Evolutionary conservation across 2,797 vertebrate species (phyloP), one percentile per base, ranked within the genome.

Genomic region (Schizopygopsis malacanthus): DNA sequence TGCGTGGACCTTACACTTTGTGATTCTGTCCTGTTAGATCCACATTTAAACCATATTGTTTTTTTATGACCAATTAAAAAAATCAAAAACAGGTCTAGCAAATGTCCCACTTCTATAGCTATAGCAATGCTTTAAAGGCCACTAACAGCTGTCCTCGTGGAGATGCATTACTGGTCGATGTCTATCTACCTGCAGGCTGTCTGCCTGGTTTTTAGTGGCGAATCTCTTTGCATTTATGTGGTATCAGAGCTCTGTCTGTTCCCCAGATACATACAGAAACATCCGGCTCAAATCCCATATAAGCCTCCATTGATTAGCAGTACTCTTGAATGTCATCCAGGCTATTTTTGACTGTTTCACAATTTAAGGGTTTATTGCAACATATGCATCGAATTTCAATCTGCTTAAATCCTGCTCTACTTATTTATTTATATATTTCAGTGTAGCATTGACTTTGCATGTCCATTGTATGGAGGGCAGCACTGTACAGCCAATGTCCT

Each of bases 171-270:
- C n/a, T n/a, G 63, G 20, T 83, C 50, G 75, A 80, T 87, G 47
- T 85, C 71, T 71, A 37, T 85, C 61, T 70, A 45, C 41, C 61
- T 86, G 78, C 45, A 86, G 69, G 50, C 65, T 83, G 86, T 80
- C 28, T 67, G 63, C 28, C 63, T 67, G 28, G 1, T 18, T 67
- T 67, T 75, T 6, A 76, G 75, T 25, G 43, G 33, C 10, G 76
- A 75, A 75, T 71, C n/a, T 9, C 20, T 77, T 25, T 73, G 67
- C 56, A 56, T 72, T 77, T 73, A 63, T 76, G 63, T 76, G 80
- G 59, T 73, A 86, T 87, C 71, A 80, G n/a, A 85, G 41, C 81
- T 33, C 73, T 41, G 3, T 20, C 73, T 28, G 5, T 56, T 39
- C 65, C 33, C 63, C n/a, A 13, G 75, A 72, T 10, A 79, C 33